These are phyloP conservation scores for Caenorhabditis becei DNA, from an alignment of 2,888 invertebrate genomes.

Conservation along the genomic window DNA sequence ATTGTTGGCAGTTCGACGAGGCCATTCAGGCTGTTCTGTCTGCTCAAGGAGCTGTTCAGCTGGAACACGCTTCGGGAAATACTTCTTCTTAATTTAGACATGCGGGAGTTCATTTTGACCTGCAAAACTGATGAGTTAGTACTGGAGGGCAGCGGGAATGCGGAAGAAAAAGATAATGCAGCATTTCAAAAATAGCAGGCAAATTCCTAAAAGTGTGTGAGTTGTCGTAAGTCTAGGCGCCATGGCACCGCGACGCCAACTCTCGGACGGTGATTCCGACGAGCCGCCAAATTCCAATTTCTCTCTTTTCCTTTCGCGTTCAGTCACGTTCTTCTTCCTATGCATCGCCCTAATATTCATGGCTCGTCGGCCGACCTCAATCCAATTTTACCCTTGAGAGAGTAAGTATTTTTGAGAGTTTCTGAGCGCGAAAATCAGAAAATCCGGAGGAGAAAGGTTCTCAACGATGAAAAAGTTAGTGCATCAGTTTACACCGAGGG, in stretches of 20 bases:
- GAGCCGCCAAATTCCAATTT: too few relatives aligned
- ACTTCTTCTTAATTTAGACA: conserved; percentile 68
- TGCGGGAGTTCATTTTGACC: conserved; percentile 66
- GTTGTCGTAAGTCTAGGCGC: not conserved
- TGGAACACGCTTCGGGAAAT: conserved; percentile 71
- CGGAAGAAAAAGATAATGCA: not conserved
- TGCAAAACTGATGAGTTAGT: not conserved
- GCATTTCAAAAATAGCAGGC: not conserved
- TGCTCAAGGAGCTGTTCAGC: conserved; percentile 63
- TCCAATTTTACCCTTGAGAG: too few relatives aligned
- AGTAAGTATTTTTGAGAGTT: not conserved
- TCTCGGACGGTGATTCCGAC: too few relatives aligned
- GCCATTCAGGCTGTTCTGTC: conserved; percentile 65
- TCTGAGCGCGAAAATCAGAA: conserved; percentile 1
- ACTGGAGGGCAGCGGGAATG: too few relatives aligned
- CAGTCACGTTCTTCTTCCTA: too few relatives aligned
- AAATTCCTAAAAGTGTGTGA: not conserved
- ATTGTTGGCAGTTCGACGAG: conserved; percentile 68
- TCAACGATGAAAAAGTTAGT: not conserved
- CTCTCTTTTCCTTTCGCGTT: too few relatives aligned
- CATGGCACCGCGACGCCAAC: not conserved
- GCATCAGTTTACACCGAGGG: conserved; percentile 29
- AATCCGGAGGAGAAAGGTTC: not conserved
- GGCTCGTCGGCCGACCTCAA: too few relatives aligned
- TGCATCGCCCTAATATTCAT: too few relatives aligned